Percentiles rank a stretch among this genome's conserved stretches.
Evolutionary conservation across 2,797 vertebrate genomes (phyloP).

Genomic region (Gymnodraco acuticeps): DNA sequence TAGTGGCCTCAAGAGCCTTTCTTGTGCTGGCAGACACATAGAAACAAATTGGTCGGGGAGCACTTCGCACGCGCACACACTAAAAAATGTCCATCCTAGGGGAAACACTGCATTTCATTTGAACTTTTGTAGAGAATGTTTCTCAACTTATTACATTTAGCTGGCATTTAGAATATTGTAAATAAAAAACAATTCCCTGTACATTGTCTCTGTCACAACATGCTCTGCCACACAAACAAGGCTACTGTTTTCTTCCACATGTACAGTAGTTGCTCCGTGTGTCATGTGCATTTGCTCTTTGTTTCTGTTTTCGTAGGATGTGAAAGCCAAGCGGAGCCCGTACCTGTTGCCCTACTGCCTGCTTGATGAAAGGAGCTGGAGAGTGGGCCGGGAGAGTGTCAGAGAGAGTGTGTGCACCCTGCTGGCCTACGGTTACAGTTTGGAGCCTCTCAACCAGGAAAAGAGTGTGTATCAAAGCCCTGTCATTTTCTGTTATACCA

Average conservation of each 20-base stretch:
- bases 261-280: no score
- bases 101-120: neutral
- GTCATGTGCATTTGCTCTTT: neutral
- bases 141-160: neutral
- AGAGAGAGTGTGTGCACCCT: slow-evolving; percentile 90
- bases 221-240: neutral
- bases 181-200: neutral
- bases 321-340: slow-evolving; percentile 92
- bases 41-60: no score
- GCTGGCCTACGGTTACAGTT: slow-evolving; percentile 91
- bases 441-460: slow-evolving; percentile 91
- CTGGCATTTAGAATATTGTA: neutral
- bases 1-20: no score
- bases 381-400: slow-evolving; percentile 86
- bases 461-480: slow-evolving; percentile 80
- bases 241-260: neutral
- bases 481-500: neutral
- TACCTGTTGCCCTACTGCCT: slow-evolving; percentile 93
- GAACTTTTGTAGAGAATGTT: neutral
- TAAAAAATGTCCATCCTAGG: no score
- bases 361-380: slow-evolving; percentile 90
- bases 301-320: slow-evolving; percentile 83
- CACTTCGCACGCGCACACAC: no score
- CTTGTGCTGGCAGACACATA: no score
- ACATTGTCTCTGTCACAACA: neutral